phyloP scores from a whole-genome alignment of 2,113 vertebrate species.

The Corythaixoides concolor region DNA sequence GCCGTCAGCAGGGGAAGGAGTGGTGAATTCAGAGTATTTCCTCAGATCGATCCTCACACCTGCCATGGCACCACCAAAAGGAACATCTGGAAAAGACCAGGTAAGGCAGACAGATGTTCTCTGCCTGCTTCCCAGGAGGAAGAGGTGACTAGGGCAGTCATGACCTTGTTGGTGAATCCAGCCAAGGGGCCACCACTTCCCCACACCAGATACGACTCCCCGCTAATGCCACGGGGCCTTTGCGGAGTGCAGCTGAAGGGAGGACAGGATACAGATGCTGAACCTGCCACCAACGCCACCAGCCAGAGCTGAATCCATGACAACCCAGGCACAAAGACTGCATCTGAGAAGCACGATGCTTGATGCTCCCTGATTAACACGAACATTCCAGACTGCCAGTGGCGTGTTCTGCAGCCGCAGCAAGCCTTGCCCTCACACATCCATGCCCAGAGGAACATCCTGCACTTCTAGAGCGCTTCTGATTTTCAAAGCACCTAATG shows the following conservation, averaged over 20 bases:
- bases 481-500: neutral
- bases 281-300: neutral
- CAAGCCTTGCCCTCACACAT: neutral
- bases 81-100: slow-evolving; percentile 24
- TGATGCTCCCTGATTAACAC: neutral
- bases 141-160: neutral
- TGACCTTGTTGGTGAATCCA: neutral
- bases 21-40: slow-evolving; percentile 19
- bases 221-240: rapidly evolving
- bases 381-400: neutral
- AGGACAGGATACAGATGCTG: neutral
- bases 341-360: neutral
- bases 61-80: slow-evolving; percentile 11
- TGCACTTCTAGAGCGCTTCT: neutral
- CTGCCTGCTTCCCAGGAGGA: neutral
- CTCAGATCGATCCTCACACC: slow-evolving; percentile 27
- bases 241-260: neutral
- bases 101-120: neutral
- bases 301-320: slow-evolving; percentile 45
- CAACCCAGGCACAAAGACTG: neutral
- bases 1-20: neutral
- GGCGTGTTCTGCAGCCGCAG: neutral
- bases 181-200: neutral
- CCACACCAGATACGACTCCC: neutral
- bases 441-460: neutral